Conservation (phyloP, 1,140 invertebrate species). For the Drosophila lacertosa region DNA sequence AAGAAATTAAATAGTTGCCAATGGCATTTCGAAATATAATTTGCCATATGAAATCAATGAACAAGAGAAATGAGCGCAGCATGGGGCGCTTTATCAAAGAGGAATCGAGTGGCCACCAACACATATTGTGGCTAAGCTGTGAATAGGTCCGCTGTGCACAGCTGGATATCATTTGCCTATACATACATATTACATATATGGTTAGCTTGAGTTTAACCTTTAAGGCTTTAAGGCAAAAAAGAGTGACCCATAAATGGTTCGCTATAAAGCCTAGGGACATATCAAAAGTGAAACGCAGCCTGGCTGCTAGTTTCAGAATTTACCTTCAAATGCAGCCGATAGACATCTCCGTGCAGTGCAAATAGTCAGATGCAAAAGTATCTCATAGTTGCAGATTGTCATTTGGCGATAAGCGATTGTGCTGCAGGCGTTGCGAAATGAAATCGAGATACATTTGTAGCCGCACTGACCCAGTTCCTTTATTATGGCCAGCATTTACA, state of each 20-base stretch:
- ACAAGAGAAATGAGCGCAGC: constrained; percentile 22
- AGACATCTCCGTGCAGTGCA: constrained; percentile 59
- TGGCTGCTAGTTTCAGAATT: constrained; percentile 30
- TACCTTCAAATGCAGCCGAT: constrained; percentile 73
- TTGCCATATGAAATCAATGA: constrained; percentile 21
- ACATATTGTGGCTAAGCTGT: constrained; percentile 4
- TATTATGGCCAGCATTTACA: constrained; percentile 22
- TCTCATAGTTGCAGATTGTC: constrained; percentile 67
- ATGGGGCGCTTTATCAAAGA: not conserved
- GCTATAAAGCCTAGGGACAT: constrained; percentile 32
- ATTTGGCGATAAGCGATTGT: constrained; percentile 60
- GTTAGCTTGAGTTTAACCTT: not conserved
- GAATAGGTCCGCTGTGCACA: constrained; percentile 22
- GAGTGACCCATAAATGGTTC: constrained; percentile 49
- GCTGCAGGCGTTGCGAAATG: constrained; percentile 65
- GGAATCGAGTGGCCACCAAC: not conserved
- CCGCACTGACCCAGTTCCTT: constrained; percentile 66
- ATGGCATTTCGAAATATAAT: constrained; percentile 6
- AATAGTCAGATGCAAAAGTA: constrained; percentile 68
- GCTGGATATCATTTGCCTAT: constrained; percentile 55
- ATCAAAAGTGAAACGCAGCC: constrained; percentile 71
- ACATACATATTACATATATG: constrained; percentile 48
- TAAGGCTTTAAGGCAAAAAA: constrained; percentile 33
- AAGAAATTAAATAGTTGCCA: constrained; percentile 28
- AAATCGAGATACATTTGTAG: constrained; percentile 78